Evolutionary conservation across 2,797 vertebrate genomes (phyloP), one percentile per base, ranked within the genome.

Genomic region (Setipinna tenuifilis): DNA sequence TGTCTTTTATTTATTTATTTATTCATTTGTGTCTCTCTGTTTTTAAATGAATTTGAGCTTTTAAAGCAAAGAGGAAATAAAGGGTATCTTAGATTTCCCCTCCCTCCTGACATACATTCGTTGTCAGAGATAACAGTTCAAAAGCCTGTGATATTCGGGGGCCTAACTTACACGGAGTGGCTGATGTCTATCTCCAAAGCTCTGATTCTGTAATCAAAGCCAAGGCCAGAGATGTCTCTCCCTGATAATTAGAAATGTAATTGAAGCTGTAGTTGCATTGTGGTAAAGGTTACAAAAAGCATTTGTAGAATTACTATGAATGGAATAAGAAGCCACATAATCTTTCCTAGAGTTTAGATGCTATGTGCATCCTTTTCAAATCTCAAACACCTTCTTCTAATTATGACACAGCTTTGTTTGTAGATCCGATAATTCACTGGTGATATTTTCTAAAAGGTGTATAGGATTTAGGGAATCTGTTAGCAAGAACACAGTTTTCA

Each of bases 121-220:
- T 16, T 62, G 44, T 50, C 85, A 82, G 23, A 84, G 88, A 94
- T 94, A 93, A 90, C 85, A 89, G 87, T 92, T 95, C 88, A 94
- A 92, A 90, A 92, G 90, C 82, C 61, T 84, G 54, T 83, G 85
- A 90, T 89, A 88, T 84, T 88, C 89, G 88, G 31, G 71, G 87
- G 54, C 78, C 82, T 68, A 85, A 86, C 86, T 88, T 89, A 88
- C 89, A 85, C 85, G 90, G 89, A 90, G 86, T 89, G 88, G 88
- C 89, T 89, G 89, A 94, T 95, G 87, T 87, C 85, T 91, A 93
- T 95, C 93, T 94, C 91, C 88, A 94, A 93, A 93, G 92, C 93
- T 91, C 89, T 82, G 88, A 91, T 89, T 89, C 86, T 87, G 85
- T 85, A 93, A 93, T 94, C 91, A 94, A 93, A 94, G 90, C 91